Percentiles rank a stretch among this genome's conserved stretches.
These are phyloP conservation scores for Oegoconia quadripuncta DNA, from an alignment of 2,888 invertebrate genomes.

Conservation along the genomic window DNA sequence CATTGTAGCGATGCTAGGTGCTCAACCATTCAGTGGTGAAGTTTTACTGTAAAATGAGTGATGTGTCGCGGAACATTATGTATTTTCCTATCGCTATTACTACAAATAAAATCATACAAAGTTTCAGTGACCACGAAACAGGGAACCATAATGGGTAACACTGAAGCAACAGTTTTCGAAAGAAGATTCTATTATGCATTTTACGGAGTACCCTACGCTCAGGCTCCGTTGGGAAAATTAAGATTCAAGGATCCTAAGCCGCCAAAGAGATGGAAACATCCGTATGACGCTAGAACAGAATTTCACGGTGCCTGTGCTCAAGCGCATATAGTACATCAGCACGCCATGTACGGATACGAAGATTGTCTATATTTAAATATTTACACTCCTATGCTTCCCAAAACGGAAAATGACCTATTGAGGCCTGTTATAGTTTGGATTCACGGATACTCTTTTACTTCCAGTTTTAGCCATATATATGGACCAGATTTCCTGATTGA, in stretches of 20 bases:
- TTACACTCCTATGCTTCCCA: constrained; percentile 75
- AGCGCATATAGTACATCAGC: constrained; percentile 63
- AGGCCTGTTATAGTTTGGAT: constrained; percentile 63
- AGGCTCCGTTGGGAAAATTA: constrained; percentile 47
- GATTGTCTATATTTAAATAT: constrained; percentile 85
- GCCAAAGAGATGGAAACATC: constrained; percentile 61
- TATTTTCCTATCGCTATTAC: constrained; percentile 27
- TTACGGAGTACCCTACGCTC: constrained; percentile 65
- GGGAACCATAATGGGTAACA: constrained; percentile 48
- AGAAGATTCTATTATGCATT: constrained; percentile 51
- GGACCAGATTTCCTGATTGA: constrained; percentile 67
- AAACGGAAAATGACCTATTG: constrained; percentile 19
- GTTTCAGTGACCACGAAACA: constrained; percentile 51
- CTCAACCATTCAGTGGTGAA: not conserved
- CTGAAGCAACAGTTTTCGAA: constrained; percentile 43
- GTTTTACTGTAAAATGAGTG: constrained; percentile 20
- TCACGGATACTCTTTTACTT: constrained; percentile 64
- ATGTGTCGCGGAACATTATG: constrained; percentile 27
- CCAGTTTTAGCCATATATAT: constrained; percentile 65
- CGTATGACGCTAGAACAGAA: constrained; percentile 77
- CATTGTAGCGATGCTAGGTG: not conserved
- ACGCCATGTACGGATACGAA: constrained; percentile 66
- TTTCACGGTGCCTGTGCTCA: constrained; percentile 81
- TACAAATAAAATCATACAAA: constrained; percentile 21
- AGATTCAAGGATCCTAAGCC: constrained; percentile 61